phyloP scores from a whole-genome alignment of 2,888 invertebrate species.

The Thera obeliscata region DNA sequence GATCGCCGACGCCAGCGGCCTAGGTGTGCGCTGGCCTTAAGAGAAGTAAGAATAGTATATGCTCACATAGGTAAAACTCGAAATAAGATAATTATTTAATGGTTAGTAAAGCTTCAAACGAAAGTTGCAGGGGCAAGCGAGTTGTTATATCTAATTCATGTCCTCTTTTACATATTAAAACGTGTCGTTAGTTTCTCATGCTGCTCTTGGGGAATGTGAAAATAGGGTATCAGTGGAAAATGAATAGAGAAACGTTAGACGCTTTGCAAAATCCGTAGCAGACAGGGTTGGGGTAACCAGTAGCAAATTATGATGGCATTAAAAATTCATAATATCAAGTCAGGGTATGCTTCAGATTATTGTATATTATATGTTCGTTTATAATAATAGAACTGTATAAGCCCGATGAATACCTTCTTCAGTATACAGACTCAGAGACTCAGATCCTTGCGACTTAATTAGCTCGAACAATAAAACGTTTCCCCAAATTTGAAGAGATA shows the following conservation, averaged over 20 bases:
- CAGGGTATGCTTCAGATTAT: neutral
- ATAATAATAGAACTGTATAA: too few species aligned
- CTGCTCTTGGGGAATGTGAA: constrained; percentile 22
- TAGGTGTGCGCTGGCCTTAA: too few species aligned
- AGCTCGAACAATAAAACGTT: too few species aligned
- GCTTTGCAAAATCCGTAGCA: constrained; percentile 8
- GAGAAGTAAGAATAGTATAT: too few species aligned
- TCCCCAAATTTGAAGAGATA: too few species aligned
- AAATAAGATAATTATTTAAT: constrained; percentile 36
- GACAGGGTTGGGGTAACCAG: constrained; percentile 6
- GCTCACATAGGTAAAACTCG: constrained; percentile 32
- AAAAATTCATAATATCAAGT: constrained; percentile 9
- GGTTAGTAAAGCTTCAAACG: constrained; percentile 36
- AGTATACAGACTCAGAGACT: too few species aligned
- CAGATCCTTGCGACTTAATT: too few species aligned
- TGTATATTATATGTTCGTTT: neutral
- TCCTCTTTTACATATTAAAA: constrained; percentile 35
- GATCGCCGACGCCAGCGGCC: too few species aligned
- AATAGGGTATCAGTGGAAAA: constrained; percentile 22
- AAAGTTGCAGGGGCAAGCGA: constrained; percentile 25
- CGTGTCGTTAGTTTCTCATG: constrained; percentile 33
- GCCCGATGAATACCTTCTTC: too few species aligned
- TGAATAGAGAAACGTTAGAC: constrained; percentile 3
- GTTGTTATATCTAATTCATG: constrained; percentile 34
- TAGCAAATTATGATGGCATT: constrained; percentile 16